These are phyloP conservation scores for Cirrhinus molitorella DNA, from an alignment of 2,797 vertebrate genomes.

Conservation along the genomic window DNA sequence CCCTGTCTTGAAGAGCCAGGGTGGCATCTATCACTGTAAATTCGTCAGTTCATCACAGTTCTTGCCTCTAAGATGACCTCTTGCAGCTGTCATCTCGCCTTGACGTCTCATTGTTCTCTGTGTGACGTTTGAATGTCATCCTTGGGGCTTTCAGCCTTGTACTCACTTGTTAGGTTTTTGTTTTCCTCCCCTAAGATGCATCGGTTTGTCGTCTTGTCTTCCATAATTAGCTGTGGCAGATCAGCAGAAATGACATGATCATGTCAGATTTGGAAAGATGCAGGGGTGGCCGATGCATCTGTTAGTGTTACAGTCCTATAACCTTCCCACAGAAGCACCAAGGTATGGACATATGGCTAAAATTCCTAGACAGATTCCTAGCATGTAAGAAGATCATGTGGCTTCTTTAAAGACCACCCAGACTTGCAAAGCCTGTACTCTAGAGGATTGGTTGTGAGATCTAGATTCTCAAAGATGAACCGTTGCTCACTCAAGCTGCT, in stretches of 20 bases:
- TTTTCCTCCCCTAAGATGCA: constrained; percentile 48
- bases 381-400: not conserved
- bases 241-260: constrained; percentile 58
- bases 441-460: not conserved
- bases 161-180: constrained; percentile 23
- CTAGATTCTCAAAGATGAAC: constrained; percentile 10
- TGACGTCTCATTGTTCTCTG: constrained; percentile 48
- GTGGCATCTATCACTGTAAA: constrained; percentile 70
- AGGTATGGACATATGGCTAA: not conserved
- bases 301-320: constrained; percentile 36
- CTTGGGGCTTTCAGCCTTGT: constrained; percentile 56
- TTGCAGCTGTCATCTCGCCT: constrained; percentile 60
- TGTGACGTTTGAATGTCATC: constrained; percentile 67
- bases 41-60: constrained; percentile 67
- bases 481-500: not conserved
- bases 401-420: constrained; percentile 30
- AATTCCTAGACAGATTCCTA: not conserved
- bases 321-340: constrained; percentile 10
- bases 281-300: constrained; percentile 9
- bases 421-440: not conserved
- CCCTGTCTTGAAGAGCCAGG: constrained; percentile 61
- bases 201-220: constrained; percentile 53
- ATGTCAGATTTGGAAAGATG: constrained; percentile 8
- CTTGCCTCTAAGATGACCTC: constrained; percentile 75
- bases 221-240: constrained; percentile 59